phyloP scores from a whole-genome alignment of 2,888 invertebrate genomes.

The Archips xylosteana region DNA sequence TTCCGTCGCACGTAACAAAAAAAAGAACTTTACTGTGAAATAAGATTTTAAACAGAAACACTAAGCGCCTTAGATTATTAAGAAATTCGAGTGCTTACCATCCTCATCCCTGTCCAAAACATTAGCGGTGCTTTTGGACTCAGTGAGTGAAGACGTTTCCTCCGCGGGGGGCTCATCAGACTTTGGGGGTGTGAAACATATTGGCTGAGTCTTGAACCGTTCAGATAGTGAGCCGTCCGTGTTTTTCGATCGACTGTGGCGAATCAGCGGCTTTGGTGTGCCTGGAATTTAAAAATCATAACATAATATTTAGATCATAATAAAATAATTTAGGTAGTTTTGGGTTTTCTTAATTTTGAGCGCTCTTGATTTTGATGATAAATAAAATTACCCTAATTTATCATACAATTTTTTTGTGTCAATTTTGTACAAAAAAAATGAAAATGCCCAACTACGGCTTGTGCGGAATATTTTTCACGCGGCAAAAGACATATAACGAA shows the following conservation, averaged over 20 bases:
- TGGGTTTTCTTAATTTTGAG: too few relatives aligned
- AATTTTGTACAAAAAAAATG: too few relatives aligned
- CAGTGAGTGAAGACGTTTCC: constrained; percentile 65
- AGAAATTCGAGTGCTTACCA: constrained; percentile 63
- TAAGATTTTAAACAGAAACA: constrained; percentile 7
- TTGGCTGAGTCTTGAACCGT: constrained; percentile 90
- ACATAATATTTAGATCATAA: too few relatives aligned
- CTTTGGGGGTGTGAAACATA: constrained; percentile 81
- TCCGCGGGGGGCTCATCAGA: constrained; percentile 52
- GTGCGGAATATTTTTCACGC: too few relatives aligned
- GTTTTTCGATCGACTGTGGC: constrained; percentile 80
- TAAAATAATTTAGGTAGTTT: too few relatives aligned
- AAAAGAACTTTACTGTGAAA: constrained; percentile 2
- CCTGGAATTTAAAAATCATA: constrained; percentile 65
- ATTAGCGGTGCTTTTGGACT: constrained; percentile 77
- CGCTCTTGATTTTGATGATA: too few relatives aligned
- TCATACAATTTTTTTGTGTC: too few relatives aligned
- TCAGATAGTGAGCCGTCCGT: constrained; percentile 75
- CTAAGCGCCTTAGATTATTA: constrained; percentile 15
- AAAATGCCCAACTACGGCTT: too few relatives aligned
- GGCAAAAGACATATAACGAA: too few relatives aligned
- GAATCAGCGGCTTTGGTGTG: constrained; percentile 76
- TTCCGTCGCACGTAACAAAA: not conserved
- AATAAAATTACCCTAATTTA: too few relatives aligned
- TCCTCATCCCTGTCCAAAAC: constrained; percentile 83